Conservation (phyloP, 2,797 vertebrate genomes). For the Gastrophryne carolinensis region DNA sequence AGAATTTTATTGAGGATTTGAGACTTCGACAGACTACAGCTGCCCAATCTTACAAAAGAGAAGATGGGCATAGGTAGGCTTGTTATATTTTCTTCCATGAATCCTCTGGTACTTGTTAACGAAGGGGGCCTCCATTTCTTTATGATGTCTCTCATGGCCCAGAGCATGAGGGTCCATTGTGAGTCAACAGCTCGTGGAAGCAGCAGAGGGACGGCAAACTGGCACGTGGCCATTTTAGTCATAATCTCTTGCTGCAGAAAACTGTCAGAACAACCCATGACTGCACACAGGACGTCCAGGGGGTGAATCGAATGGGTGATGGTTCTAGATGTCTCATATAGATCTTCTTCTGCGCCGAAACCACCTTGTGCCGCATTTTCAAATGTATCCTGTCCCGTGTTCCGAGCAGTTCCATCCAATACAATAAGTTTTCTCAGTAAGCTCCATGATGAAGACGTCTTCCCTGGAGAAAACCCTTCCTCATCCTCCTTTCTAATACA, state of each 20-base stretch:
- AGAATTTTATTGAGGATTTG: conserved; percentile 72
- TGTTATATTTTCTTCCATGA: conserved; percentile 68
- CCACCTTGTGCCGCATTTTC: neutral
- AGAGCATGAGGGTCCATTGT: conserved; percentile 69
- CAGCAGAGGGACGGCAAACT: conserved; percentile 50
- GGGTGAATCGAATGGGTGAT: conserved; percentile 58
- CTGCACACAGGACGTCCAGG: conserved; percentile 74
- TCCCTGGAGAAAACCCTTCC: neutral
- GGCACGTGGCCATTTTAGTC: conserved; percentile 12
- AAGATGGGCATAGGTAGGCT: conserved; percentile 60
- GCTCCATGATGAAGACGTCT: neutral
- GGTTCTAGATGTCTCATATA: neutral
- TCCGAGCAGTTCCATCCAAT: conserved; percentile 8
- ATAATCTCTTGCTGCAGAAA: conserved; percentile 69
- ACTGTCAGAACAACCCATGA: conserved; percentile 72
- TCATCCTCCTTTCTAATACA: neutral
- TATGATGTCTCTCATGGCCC: conserved; percentile 69
- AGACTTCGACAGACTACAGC: conserved; percentile 74
- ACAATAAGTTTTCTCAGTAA: conserved; percentile 14
- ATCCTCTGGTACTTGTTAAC: conserved; percentile 33
- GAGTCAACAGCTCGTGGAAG: conserved; percentile 65
- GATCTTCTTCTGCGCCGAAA: neutral
- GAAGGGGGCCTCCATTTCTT: conserved; percentile 68
- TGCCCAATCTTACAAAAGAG: conserved; percentile 62
- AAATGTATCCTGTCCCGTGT: neutral